Base-by-base conservation (phyloP, 2,797 vertebrate species). In the Ibycter americanus region DNA sequence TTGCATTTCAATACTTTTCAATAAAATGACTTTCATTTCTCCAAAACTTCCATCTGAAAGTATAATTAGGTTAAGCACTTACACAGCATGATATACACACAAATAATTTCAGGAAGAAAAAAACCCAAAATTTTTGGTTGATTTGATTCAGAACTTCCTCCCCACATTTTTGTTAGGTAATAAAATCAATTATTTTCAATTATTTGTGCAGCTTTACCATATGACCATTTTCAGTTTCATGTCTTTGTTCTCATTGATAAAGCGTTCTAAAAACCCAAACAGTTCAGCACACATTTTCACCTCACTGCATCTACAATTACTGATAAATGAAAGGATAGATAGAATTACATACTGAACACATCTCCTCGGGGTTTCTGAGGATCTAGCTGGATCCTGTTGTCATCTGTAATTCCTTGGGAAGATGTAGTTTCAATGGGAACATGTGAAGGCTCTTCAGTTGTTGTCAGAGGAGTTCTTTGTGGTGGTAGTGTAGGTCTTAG, bases 341-440 rank as follows among this genome's bases (percentile, higher is more conserved):
- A 65, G 36, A 34, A 54, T 44, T 67, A 98, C 99, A 99, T 98
- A 99, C 99, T 99, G 97, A 99, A 99, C 38, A 99, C 99, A 34
- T 99, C 99, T 54, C 99, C 99, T 97, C 99, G 98, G 87, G 99
- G 99, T 96, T 99, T 99, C 97, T 98, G 98, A 17, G 99, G 98
- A 44, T 99, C 98, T 73, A 98, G 98, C 91, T 99, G 98, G 94
- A 99, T 99, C 95, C 97, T 98, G 98, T 99, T 99, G 98, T 99
- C 99, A 54, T 98, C 98, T 1, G 98, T 96, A 40, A 98, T 94
- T 89, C 92, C 97, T 4, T 94, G 91, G 4, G 94, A 85, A 72
- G 90, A 67, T 3, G 98, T 97, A 5, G 97, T 74, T 95, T 96
- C 97, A 27, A 82, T 81, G 6, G 97, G 86, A 87, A 83, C 14